Conservation (phyloP, 2,888 invertebrate genomes). For the Clivina fossor region DNA sequence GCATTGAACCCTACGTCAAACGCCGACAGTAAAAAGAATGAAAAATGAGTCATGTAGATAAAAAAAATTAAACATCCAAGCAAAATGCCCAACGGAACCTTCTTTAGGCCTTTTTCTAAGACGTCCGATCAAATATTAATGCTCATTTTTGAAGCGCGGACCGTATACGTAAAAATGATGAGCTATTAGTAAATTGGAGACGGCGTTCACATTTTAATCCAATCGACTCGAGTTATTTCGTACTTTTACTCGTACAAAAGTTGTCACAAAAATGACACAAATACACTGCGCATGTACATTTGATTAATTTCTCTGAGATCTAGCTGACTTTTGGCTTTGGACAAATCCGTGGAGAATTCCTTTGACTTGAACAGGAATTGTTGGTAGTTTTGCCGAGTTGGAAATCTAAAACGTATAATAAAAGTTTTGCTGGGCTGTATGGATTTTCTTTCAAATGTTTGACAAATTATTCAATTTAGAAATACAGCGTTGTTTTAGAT, state of each 20-base stretch:
- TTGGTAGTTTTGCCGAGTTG: too few species aligned
- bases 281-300: too few species aligned
- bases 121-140: slow-evolving; percentile 29
- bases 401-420: too few species aligned
- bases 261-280: too few species aligned
- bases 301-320: too few species aligned
- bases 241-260: background rate
- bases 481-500: too few species aligned
- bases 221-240: background rate
- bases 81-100: background rate
- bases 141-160: slow-evolving; percentile 23
- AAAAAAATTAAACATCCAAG: slow-evolving; percentile 13
- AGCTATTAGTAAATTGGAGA: slow-evolving; percentile 32
- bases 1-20: background rate
- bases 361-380: too few species aligned
- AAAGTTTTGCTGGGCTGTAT: too few species aligned
- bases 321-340: too few species aligned
- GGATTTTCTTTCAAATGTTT: too few species aligned
- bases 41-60: slow-evolving; percentile 19
- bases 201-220: background rate
- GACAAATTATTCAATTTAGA: too few species aligned
- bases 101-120: background rate
- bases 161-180: slow-evolving; percentile 30
- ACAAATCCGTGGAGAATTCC: too few species aligned
- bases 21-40: slow-evolving; percentile 10